Evolutionary conservation across 2,888 invertebrate species (phyloP).

Genomic region (Hesperia comma): DNA sequence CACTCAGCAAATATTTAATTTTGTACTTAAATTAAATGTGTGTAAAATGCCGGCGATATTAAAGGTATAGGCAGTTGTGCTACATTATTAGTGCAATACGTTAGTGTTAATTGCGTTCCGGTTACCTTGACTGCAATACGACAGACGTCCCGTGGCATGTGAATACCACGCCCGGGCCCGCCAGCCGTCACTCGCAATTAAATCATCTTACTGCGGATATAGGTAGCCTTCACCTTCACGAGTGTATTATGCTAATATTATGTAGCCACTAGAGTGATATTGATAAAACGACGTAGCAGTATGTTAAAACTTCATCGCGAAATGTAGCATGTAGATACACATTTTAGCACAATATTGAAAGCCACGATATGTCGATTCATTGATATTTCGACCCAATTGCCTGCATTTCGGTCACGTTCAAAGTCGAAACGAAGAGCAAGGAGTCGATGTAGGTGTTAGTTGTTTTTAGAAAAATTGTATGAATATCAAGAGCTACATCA

Average conservation of each 20-base stretch:
- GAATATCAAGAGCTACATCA: too few relatives aligned
- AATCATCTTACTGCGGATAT: slow-evolving; percentile 13
- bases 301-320: neutral
- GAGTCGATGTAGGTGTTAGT: too few relatives aligned
- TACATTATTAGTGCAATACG: neutral
- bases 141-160: slow-evolving; percentile 14
- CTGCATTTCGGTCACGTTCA: neutral
- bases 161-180: slow-evolving; percentile 19
- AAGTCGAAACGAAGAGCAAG: too few relatives aligned
- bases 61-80: neutral
- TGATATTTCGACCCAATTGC: neutral
- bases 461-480: too few relatives aligned
- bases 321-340: neutral
- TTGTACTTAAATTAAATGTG: too few relatives aligned
- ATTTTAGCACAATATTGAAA: too few relatives aligned
- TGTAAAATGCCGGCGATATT: too few relatives aligned
- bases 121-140: slow-evolving; percentile 28
- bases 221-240: slow-evolving; percentile 15
- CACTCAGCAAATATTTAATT: too few relatives aligned
- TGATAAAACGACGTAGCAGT: neutral
- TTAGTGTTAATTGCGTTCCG: slow-evolving; percentile 18
- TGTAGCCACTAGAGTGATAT: neutral
- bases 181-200: slow-evolving; percentile 20
- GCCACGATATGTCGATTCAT: neutral
- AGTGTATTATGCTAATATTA: neutral